Conservation (phyloP, 2,113 vertebrate species). For the Turdus rufiventris region DNA sequence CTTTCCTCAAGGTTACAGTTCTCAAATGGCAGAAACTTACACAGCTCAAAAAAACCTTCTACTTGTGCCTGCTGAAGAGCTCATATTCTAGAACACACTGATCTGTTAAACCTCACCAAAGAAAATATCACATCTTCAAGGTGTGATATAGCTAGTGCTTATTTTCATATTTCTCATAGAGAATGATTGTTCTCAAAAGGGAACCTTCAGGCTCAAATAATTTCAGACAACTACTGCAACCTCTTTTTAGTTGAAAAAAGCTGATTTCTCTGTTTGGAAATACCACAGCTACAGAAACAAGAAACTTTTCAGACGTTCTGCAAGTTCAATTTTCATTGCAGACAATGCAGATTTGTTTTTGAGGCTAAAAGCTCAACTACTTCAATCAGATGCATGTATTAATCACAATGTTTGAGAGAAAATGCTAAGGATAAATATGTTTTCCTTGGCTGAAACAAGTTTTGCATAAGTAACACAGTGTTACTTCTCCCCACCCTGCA, state of each 20-base stretch:
- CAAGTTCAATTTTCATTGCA: background rate
- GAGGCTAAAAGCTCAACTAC: background rate
- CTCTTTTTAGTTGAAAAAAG: fast-evolving
- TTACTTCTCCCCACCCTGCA: background rate
- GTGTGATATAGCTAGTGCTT: background rate
- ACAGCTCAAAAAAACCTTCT: background rate
- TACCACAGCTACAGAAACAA: background rate
- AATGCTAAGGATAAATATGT: background rate
- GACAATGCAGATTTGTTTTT: background rate
- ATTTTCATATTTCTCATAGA: background rate
- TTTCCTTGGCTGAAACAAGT: background rate
- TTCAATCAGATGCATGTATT: background rate
- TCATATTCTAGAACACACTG: background rate
- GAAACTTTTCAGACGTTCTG: background rate
- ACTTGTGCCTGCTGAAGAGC: background rate
- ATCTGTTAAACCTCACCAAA: background rate
- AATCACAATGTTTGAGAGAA: background rate
- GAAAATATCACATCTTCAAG: background rate
- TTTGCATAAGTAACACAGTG: background rate
- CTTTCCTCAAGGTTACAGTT: conserved; percentile 8
- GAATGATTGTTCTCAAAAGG: background rate
- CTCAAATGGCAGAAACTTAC: background rate
- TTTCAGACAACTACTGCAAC: background rate
- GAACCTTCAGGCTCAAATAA: background rate
- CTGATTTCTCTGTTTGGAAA: background rate